These are phyloP conservation scores for Geophilus truncorum DNA, from an alignment of 2,888 invertebrate genomes.

Conservation along the genomic window DNA sequence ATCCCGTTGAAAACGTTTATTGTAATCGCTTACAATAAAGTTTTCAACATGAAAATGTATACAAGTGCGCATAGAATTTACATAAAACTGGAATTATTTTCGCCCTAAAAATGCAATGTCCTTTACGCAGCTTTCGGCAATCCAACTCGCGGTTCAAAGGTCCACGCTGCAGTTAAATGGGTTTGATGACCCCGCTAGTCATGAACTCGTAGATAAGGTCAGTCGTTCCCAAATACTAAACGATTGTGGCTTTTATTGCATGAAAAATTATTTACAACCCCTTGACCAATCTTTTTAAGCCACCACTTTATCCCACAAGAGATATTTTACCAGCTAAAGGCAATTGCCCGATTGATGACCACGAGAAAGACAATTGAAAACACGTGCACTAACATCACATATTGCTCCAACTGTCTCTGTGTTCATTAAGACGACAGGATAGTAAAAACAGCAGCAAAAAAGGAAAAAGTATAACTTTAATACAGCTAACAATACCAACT, in stretches of 20 bases:
- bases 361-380: not conserved
- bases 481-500: not conserved
- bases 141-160: not conserved
- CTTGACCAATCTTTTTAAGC: not conserved
- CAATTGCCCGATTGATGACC: not conserved
- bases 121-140: not conserved
- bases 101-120: not conserved
- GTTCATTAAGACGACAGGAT: not conserved
- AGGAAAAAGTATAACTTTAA: no score
- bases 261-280: conserved; percentile 1
- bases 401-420: not conserved
- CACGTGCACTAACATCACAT: not conserved
- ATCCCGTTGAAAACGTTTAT: not conserved
- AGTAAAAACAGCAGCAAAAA: no score
- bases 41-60: not conserved
- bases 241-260: not conserved
- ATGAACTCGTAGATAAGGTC: not conserved
- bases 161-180: not conserved
- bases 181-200: not conserved
- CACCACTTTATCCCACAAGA: not conserved
- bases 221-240: not conserved
- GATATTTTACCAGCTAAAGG: not conserved
- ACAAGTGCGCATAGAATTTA: not conserved
- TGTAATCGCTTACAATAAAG: not conserved
- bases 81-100: not conserved